Evolutionary conservation across 2,888 invertebrate species (phyloP), one percentile per base, ranked within the genome.

Genomic region (Drosophila mimica): DNA sequence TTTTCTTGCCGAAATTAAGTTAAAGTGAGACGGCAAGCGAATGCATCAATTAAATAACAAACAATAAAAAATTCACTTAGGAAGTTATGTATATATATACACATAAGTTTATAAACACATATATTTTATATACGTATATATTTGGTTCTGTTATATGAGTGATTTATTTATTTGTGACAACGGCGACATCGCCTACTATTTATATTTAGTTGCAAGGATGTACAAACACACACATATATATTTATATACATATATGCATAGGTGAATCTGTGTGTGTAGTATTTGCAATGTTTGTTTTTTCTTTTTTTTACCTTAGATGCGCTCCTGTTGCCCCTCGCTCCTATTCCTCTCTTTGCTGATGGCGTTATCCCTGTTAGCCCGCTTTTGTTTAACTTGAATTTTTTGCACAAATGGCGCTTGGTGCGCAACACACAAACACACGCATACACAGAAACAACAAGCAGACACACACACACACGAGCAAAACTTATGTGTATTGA

Each of bases 171-270:
- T 78, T 74, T 75, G 64, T 62, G 60, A 51, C 66, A 61, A 25
- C 46, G 20, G 8, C 65, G 64, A 63, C 28, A 63, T 46, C 54
- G 46, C 40, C 36, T 38, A 70, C 52, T 77, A 79, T 78, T 74
- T 82, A 81, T 82, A 82, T 80, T 82, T 80, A 82, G 79, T 79
- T 69, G 79, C 79, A 80, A 80, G 80, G 80, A 80, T 80, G 68
- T 58, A 81, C 54, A 76, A 40, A 49, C n/a, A 54, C 9, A 54
- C 54, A 38, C 6, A 59, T 20, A 54, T 11, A 54, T 7, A 34
- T 28, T 30, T 28, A 25, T 33, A 49, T 15, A 31, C 20, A 46
- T 7, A 40, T 8, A 61, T 53, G 48, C 30, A 33, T 30, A 57
- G 20, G 20, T 70, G 40, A 52, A 48, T 58, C 56, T 67, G 53